A percentile compares a stretch with the other conserved stretches of the same genome.
phyloP scores from a whole-genome alignment of 2,797 vertebrate species.

The Mustela erminea region DNA sequence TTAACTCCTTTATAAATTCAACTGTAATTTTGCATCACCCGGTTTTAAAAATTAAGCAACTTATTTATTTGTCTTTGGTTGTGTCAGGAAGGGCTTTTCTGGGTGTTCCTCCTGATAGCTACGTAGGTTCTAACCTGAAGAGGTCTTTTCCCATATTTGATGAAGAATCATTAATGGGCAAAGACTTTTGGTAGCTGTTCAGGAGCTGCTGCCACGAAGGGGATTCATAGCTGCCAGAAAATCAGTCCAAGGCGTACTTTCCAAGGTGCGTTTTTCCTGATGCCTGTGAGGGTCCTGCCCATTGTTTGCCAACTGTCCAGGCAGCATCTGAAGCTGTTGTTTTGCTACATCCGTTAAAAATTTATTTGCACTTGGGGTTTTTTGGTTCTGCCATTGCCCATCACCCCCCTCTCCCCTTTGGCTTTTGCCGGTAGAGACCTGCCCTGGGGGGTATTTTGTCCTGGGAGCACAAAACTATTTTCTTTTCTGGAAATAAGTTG shows the following conservation, averaged over 20 bases:
- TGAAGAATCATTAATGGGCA: not conserved
- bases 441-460: conserved; percentile 80
- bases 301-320: not conserved
- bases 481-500: conserved; percentile 85
- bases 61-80: not conserved
- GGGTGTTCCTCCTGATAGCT: not conserved
- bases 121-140: not conserved
- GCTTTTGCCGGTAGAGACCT: conserved; percentile 78
- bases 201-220: not conserved
- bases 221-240: not conserved
- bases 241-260: conserved; percentile 15
- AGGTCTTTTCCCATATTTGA: conserved; percentile 30
- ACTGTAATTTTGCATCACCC: conserved; percentile 38
- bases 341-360: conserved; percentile 68
- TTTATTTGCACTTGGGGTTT: not conserved
- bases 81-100: not conserved
- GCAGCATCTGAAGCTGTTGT: conserved; percentile 47
- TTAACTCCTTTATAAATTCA: conserved; percentile 66
- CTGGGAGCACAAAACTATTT: conserved; percentile 82
- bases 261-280: conserved; percentile 31
- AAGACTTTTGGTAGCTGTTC: not conserved
- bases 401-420: not conserved
- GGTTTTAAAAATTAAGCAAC: conserved; percentile 60
- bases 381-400: not conserved
- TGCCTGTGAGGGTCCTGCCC: not conserved